phyloP scores from a whole-genome alignment of 2,797 vertebrate species.

The Dendrocincla tyrannina region DNA sequence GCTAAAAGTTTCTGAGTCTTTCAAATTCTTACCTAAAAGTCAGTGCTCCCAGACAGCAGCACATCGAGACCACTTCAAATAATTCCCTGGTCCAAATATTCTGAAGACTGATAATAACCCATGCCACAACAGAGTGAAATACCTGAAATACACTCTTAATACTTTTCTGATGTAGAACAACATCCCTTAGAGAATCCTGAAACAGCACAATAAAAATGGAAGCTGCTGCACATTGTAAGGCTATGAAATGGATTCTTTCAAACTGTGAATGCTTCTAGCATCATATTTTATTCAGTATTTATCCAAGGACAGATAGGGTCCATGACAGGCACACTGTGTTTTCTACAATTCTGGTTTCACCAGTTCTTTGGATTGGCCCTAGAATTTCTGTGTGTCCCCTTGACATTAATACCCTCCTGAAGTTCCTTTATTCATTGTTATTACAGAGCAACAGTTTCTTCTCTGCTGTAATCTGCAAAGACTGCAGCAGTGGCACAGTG shows the following conservation, averaged over 20 bases:
- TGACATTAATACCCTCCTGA: background rate
- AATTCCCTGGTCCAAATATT: background rate
- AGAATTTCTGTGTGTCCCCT: background rate
- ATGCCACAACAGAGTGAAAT: background rate
- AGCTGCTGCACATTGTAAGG: background rate
- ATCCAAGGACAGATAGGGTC: background rate
- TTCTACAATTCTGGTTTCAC: background rate
- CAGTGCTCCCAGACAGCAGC: background rate
- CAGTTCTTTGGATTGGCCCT: background rate
- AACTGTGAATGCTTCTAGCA: background rate
- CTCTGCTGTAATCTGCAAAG: background rate
- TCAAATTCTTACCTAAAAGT: background rate
- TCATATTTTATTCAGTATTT: background rate
- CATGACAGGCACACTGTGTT: background rate
- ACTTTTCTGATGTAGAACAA: background rate
- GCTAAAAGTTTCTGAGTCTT: background rate
- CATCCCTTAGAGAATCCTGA: background rate
- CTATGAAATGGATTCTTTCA: background rate
- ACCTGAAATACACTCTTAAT: background rate
- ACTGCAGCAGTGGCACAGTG: background rate
- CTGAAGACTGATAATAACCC: background rate
- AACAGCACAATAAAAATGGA: background rate
- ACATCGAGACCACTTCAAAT: background rate
- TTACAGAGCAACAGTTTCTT: background rate
- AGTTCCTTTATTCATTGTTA: background rate